Conservation (phyloP, 2,797 vertebrate genomes). For the Lepidocolaptes lacrymiger region DNA sequence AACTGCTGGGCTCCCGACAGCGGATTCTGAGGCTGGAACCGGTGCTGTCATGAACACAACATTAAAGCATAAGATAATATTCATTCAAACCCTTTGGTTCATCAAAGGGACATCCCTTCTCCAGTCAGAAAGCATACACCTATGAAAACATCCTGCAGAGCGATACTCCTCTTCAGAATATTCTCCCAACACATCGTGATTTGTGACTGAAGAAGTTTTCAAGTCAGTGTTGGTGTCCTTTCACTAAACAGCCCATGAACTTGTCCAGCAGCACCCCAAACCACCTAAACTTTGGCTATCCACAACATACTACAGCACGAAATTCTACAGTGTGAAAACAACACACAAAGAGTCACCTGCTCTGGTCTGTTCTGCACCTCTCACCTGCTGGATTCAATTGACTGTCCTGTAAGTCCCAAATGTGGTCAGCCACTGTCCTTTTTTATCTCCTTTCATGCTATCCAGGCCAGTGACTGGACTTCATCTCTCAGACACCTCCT, state of each 20-base stretch:
- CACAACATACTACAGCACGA: not conserved
- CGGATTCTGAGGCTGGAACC: constrained; percentile 96
- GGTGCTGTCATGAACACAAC: constrained; percentile 81
- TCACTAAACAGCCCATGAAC: not conserved
- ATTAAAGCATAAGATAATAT: not conserved
- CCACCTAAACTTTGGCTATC: not conserved
- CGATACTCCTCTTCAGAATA: not conserved
- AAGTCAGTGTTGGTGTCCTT: not conserved
- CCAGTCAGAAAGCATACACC: not conserved
- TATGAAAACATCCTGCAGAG: not conserved
- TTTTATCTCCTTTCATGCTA: not conserved
- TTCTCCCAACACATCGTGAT: not conserved
- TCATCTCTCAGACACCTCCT: not conserved
- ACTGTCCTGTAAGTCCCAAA: not conserved
- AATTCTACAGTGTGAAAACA: not conserved
- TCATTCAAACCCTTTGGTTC: not conserved
- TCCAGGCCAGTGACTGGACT: not conserved
- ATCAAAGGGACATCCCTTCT: not conserved
- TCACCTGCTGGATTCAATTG: not conserved
- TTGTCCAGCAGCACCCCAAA: not conserved
- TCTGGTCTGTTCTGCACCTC: not conserved
- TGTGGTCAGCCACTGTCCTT: not conserved
- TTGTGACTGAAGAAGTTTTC: not conserved
- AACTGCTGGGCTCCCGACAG: constrained; percentile 91
- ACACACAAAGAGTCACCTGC: not conserved